Conservation (phyloP, 1,140 invertebrate genomes). For the Cydia strobilella region DNA sequence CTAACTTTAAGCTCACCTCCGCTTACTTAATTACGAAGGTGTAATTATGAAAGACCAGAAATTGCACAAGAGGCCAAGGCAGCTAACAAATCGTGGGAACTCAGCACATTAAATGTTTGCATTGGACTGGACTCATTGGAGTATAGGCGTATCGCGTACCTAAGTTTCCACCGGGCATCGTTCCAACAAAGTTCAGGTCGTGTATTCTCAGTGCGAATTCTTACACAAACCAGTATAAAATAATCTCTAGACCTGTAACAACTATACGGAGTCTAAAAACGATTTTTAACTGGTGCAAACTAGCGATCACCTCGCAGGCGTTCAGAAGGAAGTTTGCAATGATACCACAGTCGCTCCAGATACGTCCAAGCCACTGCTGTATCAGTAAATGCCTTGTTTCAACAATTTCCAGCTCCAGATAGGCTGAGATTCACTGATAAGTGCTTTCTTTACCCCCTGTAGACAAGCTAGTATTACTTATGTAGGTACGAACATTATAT, state of each 20-base stretch:
- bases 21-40: background rate
- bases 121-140: background rate
- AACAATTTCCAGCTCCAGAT: conserved; percentile 10
- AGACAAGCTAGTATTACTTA: background rate
- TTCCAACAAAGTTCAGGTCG: conserved; percentile 18
- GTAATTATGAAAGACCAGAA: background rate
- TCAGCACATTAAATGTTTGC: conserved; percentile 16
- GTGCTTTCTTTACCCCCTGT: background rate
- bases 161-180: conserved; percentile 20
- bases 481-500: background rate
- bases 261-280: background rate
- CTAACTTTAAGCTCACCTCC: background rate
- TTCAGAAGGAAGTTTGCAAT: background rate
- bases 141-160: conserved; percentile 1
- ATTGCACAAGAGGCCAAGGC: background rate
- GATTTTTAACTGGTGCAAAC: background rate
- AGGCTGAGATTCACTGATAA: background rate
- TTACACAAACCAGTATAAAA: background rate
- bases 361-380: conserved; percentile 25
- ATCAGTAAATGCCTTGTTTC: conserved; percentile 28
- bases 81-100: background rate
- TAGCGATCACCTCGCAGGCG: background rate
- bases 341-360: conserved; percentile 9
- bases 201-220: background rate
- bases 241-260: background rate